These are phyloP conservation scores for Ectropis grisescens DNA, from an alignment of 1,140 invertebrate species.

Conservation along the genomic window DNA sequence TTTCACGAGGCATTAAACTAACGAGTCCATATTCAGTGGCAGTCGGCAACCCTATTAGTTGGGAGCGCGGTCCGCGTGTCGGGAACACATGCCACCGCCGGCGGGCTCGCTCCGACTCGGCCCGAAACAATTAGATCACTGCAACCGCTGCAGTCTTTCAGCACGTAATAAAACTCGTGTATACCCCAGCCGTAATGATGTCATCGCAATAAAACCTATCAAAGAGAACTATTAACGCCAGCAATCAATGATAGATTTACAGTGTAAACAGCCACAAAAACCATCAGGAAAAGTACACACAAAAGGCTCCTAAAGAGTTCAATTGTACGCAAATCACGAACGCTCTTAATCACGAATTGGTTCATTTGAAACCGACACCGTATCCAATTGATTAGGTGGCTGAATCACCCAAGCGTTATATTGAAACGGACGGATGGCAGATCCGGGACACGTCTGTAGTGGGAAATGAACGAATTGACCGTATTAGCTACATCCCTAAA, in stretches of 20 bases:
- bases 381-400: conserved; percentile 28
- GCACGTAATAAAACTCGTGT: conserved; percentile 18
- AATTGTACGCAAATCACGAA: conserved; percentile 21
- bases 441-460: conserved; percentile 14
- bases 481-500: no score
- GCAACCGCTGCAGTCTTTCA: conserved; percentile 17
- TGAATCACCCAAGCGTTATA: conserved; percentile 21
- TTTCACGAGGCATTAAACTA: conserved; percentile 19
- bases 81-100: conserved; percentile 31
- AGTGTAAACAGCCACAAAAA: no score
- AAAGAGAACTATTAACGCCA: no score
- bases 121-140: conserved; percentile 48
- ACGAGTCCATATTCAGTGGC: conserved; percentile 16
- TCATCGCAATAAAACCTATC: neutral
- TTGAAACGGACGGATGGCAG: conserved; percentile 24
- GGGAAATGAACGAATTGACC: conserved; percentile 28
- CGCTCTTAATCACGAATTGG: conserved; percentile 8
- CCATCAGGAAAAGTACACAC: no score
- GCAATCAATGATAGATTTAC: no score
- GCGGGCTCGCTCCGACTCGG: conserved; percentile 19
- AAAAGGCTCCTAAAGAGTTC: conserved; percentile 7
- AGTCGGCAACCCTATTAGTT: conserved; percentile 34
- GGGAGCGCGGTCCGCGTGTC: conserved; percentile 14
- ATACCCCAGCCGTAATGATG: neutral
- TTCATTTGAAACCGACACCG: conserved; percentile 17